Evolutionary conservation across 1,140 invertebrate species (phyloP), one percentile per base, ranked within the genome.

Genomic region (Eumaeus atala): DNA sequence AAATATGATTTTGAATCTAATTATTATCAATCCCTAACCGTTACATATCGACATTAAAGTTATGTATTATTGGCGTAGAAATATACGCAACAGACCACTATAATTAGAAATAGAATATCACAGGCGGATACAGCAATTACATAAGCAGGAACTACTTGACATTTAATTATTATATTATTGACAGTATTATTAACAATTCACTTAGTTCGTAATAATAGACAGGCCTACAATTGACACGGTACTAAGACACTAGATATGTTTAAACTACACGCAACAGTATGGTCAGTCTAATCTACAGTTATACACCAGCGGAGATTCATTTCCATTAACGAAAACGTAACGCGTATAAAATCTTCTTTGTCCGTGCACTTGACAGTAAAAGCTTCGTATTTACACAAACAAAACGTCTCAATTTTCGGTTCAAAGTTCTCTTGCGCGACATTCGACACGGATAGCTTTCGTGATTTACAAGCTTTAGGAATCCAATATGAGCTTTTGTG

Each of bases 361-460:
- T 86, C 81, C 79, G 75, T 86, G 77, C 76, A 86, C 80, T 84
- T 78, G 80, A 86, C 57, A 86, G 76, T 74, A 83, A 81, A 70
- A 86, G 79, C 78, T 86, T 86, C 74, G 83, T 86, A 86, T 86
- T 86, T 83, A 86, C 81, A 86, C 83, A 86, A 82, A 86, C 77
- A 80, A 86, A 86, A 76, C 83, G 79, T 78, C 79, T 76, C 52
- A 86, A 64, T 75, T 86, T 86, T 48, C 79, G 72, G 59, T 72
- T 78, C 56, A 86, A 64, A 58, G 69, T 83, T 73, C 74, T 76
- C 67, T 75, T 83, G 66, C 79, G 80, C 80, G 76, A 84, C 83
- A 86, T 86, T 84, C 80, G 81, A 83, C 70, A 72, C 72, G 67
- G 58, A 64, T 77, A 68, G 63, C 37, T 57, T 67, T 64, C 11